phyloP scores from a whole-genome alignment of 2,888 invertebrate species.

The Dicyrtomina minuta region DNA sequence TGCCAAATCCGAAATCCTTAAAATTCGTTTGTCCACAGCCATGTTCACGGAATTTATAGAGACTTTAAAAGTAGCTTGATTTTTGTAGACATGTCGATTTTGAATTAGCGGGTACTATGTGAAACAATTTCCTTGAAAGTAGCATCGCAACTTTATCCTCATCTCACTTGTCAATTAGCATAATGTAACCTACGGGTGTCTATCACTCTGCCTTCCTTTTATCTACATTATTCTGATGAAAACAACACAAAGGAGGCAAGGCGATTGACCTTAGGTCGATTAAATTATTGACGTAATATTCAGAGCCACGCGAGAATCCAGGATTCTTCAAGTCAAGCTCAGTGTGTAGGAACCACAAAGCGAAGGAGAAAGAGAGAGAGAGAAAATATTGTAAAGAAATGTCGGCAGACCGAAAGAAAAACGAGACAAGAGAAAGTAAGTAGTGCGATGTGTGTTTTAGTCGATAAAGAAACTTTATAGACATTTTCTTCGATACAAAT shows the following conservation, averaged over 20 bases:
- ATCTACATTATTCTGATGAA: no score
- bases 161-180: no score
- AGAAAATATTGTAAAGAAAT: neutral
- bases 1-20: no score
- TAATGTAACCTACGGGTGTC: no score
- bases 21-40: no score
- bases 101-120: no score
- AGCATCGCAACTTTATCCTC: no score
- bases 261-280: constrained; percentile 38
- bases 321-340: neutral
- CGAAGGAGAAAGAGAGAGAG: neutral
- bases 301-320: constrained; percentile 29
- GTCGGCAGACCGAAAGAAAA: neutral
- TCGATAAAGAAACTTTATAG: constrained; percentile 8
- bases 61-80: no score
- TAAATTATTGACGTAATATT: constrained; percentile 41
- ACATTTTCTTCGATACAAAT: constrained; percentile 20
- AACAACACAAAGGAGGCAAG: constrained; percentile 11
- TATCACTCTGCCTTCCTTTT: no score
- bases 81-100: no score
- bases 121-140: no score
- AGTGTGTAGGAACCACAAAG: neutral
- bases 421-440: constrained; percentile 1
- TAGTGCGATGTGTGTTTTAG: neutral
- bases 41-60: no score